These are phyloP conservation scores for Coelogynopora nodosa DNA, from an alignment of 2,888 invertebrate species.

Conservation along the genomic window DNA sequence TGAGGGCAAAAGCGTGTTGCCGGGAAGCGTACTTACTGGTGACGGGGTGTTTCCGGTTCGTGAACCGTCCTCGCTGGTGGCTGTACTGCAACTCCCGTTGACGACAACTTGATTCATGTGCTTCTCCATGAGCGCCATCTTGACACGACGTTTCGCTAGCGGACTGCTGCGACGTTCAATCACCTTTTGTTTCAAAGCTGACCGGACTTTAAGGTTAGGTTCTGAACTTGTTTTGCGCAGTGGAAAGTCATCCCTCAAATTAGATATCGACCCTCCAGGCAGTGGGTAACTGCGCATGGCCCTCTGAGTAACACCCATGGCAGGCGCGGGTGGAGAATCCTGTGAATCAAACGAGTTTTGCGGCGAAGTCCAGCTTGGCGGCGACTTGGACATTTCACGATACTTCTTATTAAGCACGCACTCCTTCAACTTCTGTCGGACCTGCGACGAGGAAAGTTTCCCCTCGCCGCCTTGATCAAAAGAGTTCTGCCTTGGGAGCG, in stretches of 20 bases:
- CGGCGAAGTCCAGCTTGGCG: slow-evolving; percentile 61
- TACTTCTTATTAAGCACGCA: slow-evolving; percentile 69
- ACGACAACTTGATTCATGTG: slow-evolving; percentile 29
- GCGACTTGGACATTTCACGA: slow-evolving; percentile 63
- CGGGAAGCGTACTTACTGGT: slow-evolving; percentile 11
- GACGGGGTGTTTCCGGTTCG: background rate
- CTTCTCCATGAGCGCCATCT: slow-evolving; percentile 34
- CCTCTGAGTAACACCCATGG: background rate
- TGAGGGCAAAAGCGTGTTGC: slow-evolving; percentile 21
- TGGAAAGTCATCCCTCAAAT: slow-evolving; percentile 44
- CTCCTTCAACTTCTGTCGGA: slow-evolving; percentile 86
- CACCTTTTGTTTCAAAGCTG: slow-evolving; percentile 74
- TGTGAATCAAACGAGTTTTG: slow-evolving; percentile 45
- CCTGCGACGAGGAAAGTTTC: slow-evolving; percentile 74
- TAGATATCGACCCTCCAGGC: slow-evolving; percentile 38
- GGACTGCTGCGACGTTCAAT: slow-evolving; percentile 84
- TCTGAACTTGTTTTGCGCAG: slow-evolving; percentile 72
- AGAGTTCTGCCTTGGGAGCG: slow-evolving; percentile 35
- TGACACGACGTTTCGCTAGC: slow-evolving; percentile 69
- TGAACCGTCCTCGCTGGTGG: background rate
- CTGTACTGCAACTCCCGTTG: background rate
- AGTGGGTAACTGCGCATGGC: slow-evolving; percentile 44
- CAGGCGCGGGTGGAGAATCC: slow-evolving; percentile 34
- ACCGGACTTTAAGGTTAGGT: slow-evolving; percentile 74
- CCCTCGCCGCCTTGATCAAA: slow-evolving; percentile 43